These are phyloP conservation scores for Oegoconia quadripuncta DNA, from an alignment of 2,888 invertebrate genomes.

Conservation along the genomic window DNA sequence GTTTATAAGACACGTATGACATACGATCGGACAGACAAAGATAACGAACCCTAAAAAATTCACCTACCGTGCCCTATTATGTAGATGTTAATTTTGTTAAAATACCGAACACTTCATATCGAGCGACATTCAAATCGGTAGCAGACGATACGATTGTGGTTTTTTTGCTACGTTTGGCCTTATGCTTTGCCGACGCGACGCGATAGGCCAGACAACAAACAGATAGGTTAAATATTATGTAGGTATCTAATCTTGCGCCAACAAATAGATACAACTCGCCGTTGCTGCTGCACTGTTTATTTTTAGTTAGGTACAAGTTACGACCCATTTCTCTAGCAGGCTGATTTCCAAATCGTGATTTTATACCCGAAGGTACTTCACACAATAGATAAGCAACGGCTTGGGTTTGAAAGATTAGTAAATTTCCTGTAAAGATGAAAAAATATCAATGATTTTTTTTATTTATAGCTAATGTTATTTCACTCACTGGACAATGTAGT, in stretches of 20 bases:
- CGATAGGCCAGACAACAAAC: constrained; percentile 19
- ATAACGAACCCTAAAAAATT: too few species aligned
- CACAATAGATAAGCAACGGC: neutral
- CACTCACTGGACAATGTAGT: too few species aligned
- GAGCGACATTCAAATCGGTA: constrained; percentile 25
- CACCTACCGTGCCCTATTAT: neutral
- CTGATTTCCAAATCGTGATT: constrained; percentile 41
- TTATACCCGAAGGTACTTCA: constrained; percentile 16
- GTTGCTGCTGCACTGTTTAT: constrained; percentile 42
- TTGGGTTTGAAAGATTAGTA: too few species aligned
- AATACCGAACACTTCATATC: constrained; percentile 24
- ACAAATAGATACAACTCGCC: constrained; percentile 38
- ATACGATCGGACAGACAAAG: too few species aligned
- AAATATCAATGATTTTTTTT: too few species aligned
- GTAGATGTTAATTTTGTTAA: constrained; percentile 16
- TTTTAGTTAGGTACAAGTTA: constrained; percentile 60
- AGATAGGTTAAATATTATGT: constrained; percentile 47
- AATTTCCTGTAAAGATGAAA: too few species aligned
- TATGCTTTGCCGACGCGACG: too few species aligned
- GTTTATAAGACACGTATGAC: too few species aligned
- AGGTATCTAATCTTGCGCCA: constrained; percentile 56
- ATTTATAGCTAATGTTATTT: too few species aligned
- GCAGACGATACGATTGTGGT: constrained; percentile 33
- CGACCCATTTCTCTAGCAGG: constrained; percentile 42
- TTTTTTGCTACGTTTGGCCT: constrained; percentile 21